These are phyloP conservation scores for Lepus europaeus DNA, from an alignment of 2,113 vertebrate genomes.

Conservation along the genomic window DNA sequence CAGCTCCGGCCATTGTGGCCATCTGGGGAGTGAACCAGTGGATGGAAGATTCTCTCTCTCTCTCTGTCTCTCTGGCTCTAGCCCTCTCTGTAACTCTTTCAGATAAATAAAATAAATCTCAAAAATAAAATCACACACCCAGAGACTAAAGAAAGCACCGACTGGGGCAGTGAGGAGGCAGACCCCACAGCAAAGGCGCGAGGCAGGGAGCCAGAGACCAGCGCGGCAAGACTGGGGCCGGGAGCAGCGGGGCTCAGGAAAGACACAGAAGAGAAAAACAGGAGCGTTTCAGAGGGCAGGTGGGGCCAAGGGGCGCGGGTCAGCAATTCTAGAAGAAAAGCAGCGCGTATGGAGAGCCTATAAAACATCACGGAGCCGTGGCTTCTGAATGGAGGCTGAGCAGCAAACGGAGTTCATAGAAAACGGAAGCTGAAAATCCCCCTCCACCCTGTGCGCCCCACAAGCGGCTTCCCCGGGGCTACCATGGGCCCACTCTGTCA, in stretches of 20 bases:
- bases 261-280: background rate
- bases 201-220: background rate
- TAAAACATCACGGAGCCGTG: background rate
- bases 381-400: background rate
- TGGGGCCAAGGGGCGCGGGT: background rate
- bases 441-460: background rate
- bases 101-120: too few relatives aligned
- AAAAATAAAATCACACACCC: too few relatives aligned
- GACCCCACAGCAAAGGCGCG: background rate
- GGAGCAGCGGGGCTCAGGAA: background rate
- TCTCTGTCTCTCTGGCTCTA: too few relatives aligned
- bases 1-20: too few relatives aligned
- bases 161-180: background rate
- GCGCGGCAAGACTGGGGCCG: background rate
- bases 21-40: too few relatives aligned
- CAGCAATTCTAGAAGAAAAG: background rate
- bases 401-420: background rate
- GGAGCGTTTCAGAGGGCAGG: background rate
- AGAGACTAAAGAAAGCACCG: too few relatives aligned
- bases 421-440: background rate
- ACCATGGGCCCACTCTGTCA: background rate
- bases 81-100: too few relatives aligned
- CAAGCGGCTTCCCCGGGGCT: background rate
- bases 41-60: too few relatives aligned
- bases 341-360: background rate